These are phyloP conservation scores for Todiramphus saurophagus DNA, from an alignment of 2,113 vertebrate species.

Conservation along the genomic window DNA sequence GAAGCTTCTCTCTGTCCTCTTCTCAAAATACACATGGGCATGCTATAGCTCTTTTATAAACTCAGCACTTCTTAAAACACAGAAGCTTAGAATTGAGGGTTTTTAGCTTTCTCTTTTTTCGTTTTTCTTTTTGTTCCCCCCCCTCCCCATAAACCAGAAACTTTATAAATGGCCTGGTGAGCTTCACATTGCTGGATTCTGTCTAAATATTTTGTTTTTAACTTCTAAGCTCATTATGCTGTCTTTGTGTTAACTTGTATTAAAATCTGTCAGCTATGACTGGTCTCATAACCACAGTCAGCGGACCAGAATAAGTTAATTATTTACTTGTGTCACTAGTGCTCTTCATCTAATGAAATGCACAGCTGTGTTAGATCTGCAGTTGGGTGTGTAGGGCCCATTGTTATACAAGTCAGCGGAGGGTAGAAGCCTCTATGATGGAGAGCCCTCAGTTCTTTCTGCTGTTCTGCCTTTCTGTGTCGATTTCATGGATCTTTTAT, in stretches of 20 bases:
- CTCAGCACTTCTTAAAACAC: slow-evolving; percentile 20
- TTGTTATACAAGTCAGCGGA: slow-evolving; percentile 90
- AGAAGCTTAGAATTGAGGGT: slow-evolving; percentile 1
- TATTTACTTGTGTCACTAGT: slow-evolving; percentile 95
- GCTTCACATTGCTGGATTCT: slow-evolving; percentile 74
- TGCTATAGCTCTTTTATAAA: background rate
- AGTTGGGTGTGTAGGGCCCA: slow-evolving; percentile 85
- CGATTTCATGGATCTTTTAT: slow-evolving; percentile 99
- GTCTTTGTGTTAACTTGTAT: slow-evolving; percentile 84
- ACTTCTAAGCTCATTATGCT: slow-evolving; percentile 85
- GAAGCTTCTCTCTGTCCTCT: background rate
- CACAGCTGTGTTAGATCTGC: slow-evolving; percentile 95
- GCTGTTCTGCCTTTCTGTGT: slow-evolving; percentile 97
- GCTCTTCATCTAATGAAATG: slow-evolving; percentile 86
- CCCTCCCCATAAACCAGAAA: slow-evolving; percentile 18
- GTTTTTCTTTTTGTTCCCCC: background rate
- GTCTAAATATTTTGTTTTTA: slow-evolving; percentile 87
- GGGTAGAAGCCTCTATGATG: slow-evolving; percentile 92
- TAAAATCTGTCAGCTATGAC: slow-evolving; percentile 88
- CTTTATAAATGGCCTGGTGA: slow-evolving; percentile 70
- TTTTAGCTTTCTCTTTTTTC: slow-evolving; percentile 12
- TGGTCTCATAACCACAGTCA: slow-evolving; percentile 92
- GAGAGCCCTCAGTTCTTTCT: slow-evolving; percentile 93
- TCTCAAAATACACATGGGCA: background rate
- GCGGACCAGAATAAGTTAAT: slow-evolving; percentile 99